Base-by-base conservation (phyloP, 2,113 vertebrate species). In the Lonchura striata region DNA sequence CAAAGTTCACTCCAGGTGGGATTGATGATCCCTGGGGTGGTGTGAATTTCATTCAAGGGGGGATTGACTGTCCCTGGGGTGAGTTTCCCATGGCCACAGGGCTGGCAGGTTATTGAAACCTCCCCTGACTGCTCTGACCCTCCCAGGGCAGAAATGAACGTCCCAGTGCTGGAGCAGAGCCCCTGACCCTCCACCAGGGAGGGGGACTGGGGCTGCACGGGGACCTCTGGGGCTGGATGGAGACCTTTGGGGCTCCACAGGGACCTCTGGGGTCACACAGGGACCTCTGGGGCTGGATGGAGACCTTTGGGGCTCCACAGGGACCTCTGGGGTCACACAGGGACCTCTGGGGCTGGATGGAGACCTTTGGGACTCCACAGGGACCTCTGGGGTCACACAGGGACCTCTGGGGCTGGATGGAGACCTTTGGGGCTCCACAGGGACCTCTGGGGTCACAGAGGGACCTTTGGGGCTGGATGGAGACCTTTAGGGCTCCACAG, bases 181-280 rank as follows among this genome's bases (percentile, higher is more conserved):
- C 25, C 0, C 2, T 0, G 9, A 3, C 2, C 7, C 20, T 1
- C 3, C 4, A 1, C 10, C 10, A 7, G 4, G 6, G 25, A 52
- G 13, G 16, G 44, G 15, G 11, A 11, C 5, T 19, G 44, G 44
- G 44, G 44, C 44, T 44, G 44, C 44, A 44, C 44, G 44, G 44
- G 44, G 42, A 44, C 42, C 5, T 4, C 16, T 39, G 39, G 39
- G 41, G 41, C 41, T 41, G 41, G 12, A 41, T 13, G 41, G 21
- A 14, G 52, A 42, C 10, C 7, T 18, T 2, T 25, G 47, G 33
- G 47, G 24, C 21, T 17, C 11, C 41, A 41, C 12, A 13, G 41
- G 41, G 41, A 33, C 22, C 6, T 24, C 3, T 71, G 49, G 68
- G 42, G 24, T 15, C 17, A 6, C 4, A 41, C 41, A 12, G 41